These are phyloP conservation scores for Matsumurasca onukii DNA, from an alignment of 1,140 invertebrate genomes.

Conservation along the genomic window DNA sequence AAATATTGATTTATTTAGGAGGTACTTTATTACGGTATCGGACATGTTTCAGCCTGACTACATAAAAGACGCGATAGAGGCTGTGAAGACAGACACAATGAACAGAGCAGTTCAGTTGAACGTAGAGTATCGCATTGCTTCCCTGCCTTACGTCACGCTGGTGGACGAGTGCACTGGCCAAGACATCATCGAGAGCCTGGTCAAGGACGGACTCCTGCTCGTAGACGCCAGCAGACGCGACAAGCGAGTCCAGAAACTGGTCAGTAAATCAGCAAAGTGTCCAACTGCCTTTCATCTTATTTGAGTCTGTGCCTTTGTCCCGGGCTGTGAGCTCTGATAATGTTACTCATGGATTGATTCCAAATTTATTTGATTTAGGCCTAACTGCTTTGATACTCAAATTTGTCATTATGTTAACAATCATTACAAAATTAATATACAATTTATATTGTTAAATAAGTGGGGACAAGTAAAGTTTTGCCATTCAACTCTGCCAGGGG, in stretches of 20 bases:
- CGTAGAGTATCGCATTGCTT: constrained; percentile 65
- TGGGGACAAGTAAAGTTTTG: too few relatives aligned
- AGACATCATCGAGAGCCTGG: constrained; percentile 81
- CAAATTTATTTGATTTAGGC: too few relatives aligned
- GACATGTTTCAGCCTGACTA: constrained; percentile 76
- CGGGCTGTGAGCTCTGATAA: neutral
- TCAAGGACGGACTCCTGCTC: constrained; percentile 82
- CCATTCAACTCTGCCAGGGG: too few relatives aligned
- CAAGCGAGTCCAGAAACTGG: constrained; percentile 75
- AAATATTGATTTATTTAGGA: too few relatives aligned
- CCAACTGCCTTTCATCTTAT: neutral
- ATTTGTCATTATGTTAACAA: too few relatives aligned
- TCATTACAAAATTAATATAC: too few relatives aligned
- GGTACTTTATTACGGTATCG: too few relatives aligned
- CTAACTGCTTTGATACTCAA: too few relatives aligned
- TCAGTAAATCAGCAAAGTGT: constrained; percentile 48
- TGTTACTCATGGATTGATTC: neutral
- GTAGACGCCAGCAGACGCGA: constrained; percentile 75
- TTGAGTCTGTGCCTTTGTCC: neutral
- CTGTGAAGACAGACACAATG: constrained; percentile 64
- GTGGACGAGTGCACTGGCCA: constrained; percentile 68
- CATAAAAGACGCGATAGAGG: constrained; percentile 69
- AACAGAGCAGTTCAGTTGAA: constrained; percentile 72
- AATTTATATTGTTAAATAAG: too few relatives aligned
- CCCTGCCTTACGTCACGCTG: constrained; percentile 71